Base-by-base conservation (phyloP, 2,888 invertebrate species). In the Amiota communis region DNA sequence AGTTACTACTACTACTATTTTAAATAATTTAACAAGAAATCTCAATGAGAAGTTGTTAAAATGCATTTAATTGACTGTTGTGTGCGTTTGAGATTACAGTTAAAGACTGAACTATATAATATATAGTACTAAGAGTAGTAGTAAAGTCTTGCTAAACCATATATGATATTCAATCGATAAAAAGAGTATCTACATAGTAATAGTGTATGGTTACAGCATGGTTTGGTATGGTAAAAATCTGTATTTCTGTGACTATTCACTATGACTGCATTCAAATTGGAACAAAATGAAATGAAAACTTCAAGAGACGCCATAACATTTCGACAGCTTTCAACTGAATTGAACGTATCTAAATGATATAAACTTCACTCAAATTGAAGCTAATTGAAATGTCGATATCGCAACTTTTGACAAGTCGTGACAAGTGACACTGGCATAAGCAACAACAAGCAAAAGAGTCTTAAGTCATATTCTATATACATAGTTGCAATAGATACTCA, bases 351-450 rank as follows among this genome's bases (percentile, higher is more conserved):
- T 67, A 67, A 67, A 48, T 67, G 65, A 67, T 67, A 67, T 67
- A 67, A 67, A 67, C 65, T 67, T 67, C 65, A 49, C 49, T 67
- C 49, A 75, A 80, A 83, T 77, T 77, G 78, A 73, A 78, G 82
- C 81, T 83, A 83, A 83, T 83, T 86, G 86, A 83, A 86, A 77
- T 86, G 84, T 83, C 85, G 85, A 85, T 86, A 86, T 85, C 80
- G 77, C 79, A 79, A 74, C 77, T 83, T 83, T 86, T 83, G 83
- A 83, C 83, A 85, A 72, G 70, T 73, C 49, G 17, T 75, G 86
- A 85, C 82, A 85, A 84, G 75, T 70, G 72, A 73, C 72, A 69
- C 69, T 46, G 12, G 20, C 20, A 36, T 4, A 36, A 46, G 59
- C 57, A 53, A 70, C 11, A 49, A 53, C 20, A 15, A 23, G 2